phyloP scores from a whole-genome alignment of 2,797 vertebrate species.

The Spinus pinus region DNA sequence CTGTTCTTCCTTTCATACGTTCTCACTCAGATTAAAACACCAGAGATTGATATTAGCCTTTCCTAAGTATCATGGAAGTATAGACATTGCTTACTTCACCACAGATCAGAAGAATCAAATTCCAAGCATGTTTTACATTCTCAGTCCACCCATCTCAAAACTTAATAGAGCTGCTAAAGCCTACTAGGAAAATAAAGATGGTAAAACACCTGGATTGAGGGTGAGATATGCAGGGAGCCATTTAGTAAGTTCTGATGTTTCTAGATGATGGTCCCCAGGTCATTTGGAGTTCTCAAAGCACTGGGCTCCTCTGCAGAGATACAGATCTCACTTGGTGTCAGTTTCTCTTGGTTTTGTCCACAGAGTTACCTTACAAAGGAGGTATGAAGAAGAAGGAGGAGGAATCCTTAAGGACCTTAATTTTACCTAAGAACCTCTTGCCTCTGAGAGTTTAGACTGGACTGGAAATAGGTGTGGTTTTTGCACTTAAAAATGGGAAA shows the following conservation, averaged over 20 bases:
- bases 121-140: neutral
- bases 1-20: neutral
- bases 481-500: neutral
- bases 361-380: neutral
- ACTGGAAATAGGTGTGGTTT: neutral
- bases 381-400: neutral
- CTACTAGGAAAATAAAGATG: neutral
- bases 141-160: neutral
- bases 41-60: neutral
- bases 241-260: neutral
- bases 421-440: neutral
- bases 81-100: neutral
- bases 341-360: neutral
- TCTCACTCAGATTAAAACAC: neutral
- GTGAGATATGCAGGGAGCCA: neutral
- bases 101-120: neutral
- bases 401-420: neutral
- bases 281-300: neutral
- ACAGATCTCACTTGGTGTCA: neutral
- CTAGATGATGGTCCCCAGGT: neutral
- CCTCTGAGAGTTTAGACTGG: neutral
- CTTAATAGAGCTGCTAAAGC: neutral
- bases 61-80: neutral
- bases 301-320: neutral
- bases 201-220: neutral